Percentiles rank a stretch among this genome's conserved stretches.
Evolutionary conservation across 2,797 vertebrate genomes (phyloP).

Genomic region (Phrynocephalus guinanensis): DNA sequence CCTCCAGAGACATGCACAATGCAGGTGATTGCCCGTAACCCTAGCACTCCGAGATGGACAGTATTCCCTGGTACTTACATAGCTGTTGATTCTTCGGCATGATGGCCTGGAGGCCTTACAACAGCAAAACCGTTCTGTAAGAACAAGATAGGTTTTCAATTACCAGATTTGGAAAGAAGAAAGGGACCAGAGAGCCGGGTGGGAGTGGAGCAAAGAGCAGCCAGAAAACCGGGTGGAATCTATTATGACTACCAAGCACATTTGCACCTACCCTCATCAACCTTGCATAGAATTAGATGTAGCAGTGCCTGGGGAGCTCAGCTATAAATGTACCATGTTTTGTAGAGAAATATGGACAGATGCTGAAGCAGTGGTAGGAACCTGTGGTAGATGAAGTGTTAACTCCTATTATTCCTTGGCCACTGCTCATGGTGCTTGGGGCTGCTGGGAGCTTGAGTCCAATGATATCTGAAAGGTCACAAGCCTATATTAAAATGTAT

Average conservation of each 20-base stretch:
- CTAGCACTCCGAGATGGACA: slow-evolving; percentile 80
- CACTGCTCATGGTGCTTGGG: neutral
- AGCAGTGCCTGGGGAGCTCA: slow-evolving; percentile 55
- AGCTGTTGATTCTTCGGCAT: slow-evolving; percentile 84
- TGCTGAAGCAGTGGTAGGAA: neutral
- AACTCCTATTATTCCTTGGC: neutral
- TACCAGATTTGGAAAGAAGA: slow-evolving; percentile 63
- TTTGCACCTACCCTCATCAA: slow-evolving; percentile 49
- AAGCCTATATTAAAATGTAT: neutral
- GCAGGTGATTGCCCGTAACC: slow-evolving; percentile 91
- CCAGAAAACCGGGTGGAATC: slow-evolving; percentile 55
- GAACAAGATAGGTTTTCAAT: slow-evolving; percentile 78
- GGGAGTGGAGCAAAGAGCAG: slow-evolving; percentile 43
- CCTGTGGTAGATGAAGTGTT: too few species aligned
- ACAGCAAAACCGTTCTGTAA: slow-evolving; percentile 85
- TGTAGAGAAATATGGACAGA: slow-evolving; percentile 49
- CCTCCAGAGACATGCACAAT: slow-evolving; percentile 78
- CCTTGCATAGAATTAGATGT: slow-evolving; percentile 58
- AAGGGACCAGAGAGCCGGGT: neutral
- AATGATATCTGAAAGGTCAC: neutral
- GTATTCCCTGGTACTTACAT: slow-evolving; percentile 84
- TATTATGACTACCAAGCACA: slow-evolving; percentile 42
- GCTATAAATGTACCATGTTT: slow-evolving; percentile 44
- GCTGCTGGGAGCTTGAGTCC: neutral
- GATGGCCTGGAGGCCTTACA: slow-evolving; percentile 84